Evolutionary conservation across 2,113 vertebrate species (phyloP).

Genomic region (Amphiprion percula): DNA sequence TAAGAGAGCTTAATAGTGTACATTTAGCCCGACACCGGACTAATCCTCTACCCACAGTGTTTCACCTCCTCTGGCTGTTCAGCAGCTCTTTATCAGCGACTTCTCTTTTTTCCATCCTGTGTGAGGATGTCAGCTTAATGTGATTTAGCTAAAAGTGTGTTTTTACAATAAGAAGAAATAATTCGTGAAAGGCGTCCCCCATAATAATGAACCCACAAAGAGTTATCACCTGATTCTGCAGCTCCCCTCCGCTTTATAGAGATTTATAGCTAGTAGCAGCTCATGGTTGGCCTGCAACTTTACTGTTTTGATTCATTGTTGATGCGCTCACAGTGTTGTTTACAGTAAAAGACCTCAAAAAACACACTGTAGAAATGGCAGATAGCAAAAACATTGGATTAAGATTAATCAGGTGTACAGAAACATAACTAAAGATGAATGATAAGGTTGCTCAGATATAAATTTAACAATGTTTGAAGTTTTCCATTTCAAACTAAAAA

Average conservation of each 20-base stretch:
- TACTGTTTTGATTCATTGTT: too few relatives aligned
- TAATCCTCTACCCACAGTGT: neutral
- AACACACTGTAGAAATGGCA: too few relatives aligned
- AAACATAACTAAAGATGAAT: fast-evolving
- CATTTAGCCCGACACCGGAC: conserved; percentile 6
- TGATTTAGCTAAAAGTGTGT: neutral
- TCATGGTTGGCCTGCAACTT: too few relatives aligned
- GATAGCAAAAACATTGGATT: neutral
- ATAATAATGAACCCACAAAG: too few relatives aligned
- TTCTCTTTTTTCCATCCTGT: neutral
- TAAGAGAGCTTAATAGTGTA: conserved; percentile 25
- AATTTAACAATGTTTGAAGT: neutral
- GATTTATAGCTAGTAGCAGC: too few relatives aligned
- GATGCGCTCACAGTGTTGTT: too few relatives aligned
- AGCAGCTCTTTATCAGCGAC: neutral
- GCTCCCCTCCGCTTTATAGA: too few relatives aligned
- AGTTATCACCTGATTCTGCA: too few relatives aligned
- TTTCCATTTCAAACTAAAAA: too few relatives aligned
- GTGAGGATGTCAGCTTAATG: neutral
- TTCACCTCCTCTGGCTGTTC: conserved; percentile 1
- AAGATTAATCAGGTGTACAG: neutral
- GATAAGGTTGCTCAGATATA: neutral
- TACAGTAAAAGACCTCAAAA: too few relatives aligned
- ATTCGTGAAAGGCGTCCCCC: too few relatives aligned
- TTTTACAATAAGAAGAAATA: neutral